phyloP scores from a whole-genome alignment of 2,113 vertebrate species.

The Aldabrachelys gigantea region DNA sequence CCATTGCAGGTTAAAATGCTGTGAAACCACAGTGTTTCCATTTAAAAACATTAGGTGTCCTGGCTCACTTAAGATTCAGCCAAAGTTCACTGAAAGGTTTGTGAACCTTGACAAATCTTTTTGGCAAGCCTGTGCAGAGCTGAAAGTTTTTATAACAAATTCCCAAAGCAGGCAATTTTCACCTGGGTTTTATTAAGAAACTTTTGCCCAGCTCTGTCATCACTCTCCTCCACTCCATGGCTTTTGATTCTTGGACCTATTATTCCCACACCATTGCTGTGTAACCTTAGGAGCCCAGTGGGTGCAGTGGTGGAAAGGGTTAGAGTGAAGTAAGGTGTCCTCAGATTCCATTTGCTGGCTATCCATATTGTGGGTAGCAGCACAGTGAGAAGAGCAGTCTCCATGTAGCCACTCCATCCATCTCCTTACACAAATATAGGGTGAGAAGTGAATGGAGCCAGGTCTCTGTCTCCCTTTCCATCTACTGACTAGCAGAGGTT shows the following conservation, averaged over 20 bases:
- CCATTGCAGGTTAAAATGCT: slow-evolving; percentile 5
- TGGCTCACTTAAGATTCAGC: slow-evolving; percentile 11
- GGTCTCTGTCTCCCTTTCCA: neutral
- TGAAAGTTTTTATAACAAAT: neutral
- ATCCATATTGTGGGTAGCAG: neutral
- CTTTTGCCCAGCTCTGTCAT: neutral
- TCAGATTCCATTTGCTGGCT: neutral
- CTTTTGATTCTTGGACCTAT: neutral
- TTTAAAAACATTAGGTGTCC: neutral
- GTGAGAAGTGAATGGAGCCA: neutral
- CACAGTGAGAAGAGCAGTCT: neutral
- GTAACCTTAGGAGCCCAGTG: neutral
- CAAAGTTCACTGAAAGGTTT: slow-evolving; percentile 19
- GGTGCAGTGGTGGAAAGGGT: neutral
- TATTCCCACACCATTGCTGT: neutral
- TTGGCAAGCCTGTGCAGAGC: neutral
- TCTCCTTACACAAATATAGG: neutral
- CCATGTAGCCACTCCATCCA: neutral
- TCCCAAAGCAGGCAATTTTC: neutral
- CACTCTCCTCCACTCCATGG: neutral
- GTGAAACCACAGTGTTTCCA: slow-evolving; percentile 23
- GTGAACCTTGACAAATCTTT: slow-evolving; percentile 1
- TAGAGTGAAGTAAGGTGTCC: neutral
- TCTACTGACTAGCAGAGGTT: neutral
- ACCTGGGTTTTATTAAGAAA: neutral